Conservation (phyloP, 2,797 vertebrate species). For the Streptopelia turtur region DNA sequence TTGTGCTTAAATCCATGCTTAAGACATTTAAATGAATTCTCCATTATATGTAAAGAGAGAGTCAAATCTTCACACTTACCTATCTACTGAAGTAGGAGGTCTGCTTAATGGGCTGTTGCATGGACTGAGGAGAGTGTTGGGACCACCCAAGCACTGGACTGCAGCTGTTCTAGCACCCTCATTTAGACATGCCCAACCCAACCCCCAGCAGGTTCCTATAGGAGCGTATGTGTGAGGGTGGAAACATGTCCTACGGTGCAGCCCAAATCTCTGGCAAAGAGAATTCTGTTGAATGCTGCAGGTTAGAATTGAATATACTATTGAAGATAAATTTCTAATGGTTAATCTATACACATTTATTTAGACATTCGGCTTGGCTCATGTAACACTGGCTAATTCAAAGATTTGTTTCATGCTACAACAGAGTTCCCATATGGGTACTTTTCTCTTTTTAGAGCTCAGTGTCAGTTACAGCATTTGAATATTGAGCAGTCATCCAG, state of each 20-base stretch:
- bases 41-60: not conserved
- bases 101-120: not conserved
- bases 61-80: not conserved
- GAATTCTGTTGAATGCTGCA: not conserved
- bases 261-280: not conserved
- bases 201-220: not conserved
- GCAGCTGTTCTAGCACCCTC: not conserved
- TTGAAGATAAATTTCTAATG: not conserved
- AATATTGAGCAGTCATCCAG: not conserved
- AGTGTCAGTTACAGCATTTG: not conserved
- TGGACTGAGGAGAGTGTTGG: not conserved
- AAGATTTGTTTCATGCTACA: not conserved
- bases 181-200: not conserved
- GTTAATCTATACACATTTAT: not conserved
- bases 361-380: not conserved
- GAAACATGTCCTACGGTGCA: not conserved
- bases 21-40: not conserved
- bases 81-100: not conserved
- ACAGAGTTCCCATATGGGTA: not conserved
- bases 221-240: not conserved
- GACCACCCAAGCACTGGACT: not conserved
- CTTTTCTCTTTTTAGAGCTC: not conserved
- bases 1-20: not conserved
- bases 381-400: not conserved
- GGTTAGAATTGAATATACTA: not conserved